These are phyloP conservation scores for Brachypalpus laphriformis DNA, from an alignment of 2,888 invertebrate species.

Conservation along the genomic window DNA sequence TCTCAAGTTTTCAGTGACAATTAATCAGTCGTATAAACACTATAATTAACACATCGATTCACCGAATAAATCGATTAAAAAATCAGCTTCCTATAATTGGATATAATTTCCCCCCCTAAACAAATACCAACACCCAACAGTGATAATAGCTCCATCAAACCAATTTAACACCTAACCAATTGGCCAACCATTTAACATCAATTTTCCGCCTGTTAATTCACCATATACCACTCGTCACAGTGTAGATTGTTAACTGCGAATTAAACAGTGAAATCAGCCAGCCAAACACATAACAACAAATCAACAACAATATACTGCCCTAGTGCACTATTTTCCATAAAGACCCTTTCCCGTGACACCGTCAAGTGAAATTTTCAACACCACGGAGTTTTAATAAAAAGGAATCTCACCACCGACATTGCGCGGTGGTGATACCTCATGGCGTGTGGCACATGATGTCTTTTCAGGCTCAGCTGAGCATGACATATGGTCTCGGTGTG, in stretches of 20 bases:
- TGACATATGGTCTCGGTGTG: conserved; percentile 57
- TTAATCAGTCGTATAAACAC: background rate
- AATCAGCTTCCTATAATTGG: background rate
- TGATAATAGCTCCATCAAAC: background rate
- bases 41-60: background rate
- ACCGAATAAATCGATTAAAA: background rate
- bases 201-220: conserved; percentile 60
- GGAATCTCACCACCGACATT: conserved; percentile 13
- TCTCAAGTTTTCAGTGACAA: background rate
- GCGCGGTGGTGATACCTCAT: conserved; percentile 3
- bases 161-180: conserved; percentile 39
- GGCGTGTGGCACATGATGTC: conserved; percentile 63
- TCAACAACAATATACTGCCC: background rate
- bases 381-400: conserved; percentile 13
- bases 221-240: conserved; percentile 48
- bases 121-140: conserved; percentile 3
- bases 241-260: conserved; percentile 25
- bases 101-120: background rate
- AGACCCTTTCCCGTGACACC: conserved; percentile 56
- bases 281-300: conserved; percentile 33
- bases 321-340: conserved; percentile 54
- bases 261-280: conserved; percentile 54
- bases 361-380: conserved; percentile 61
- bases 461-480: conserved; percentile 71
- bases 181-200: conserved; percentile 49